Evolutionary conservation across 2,888 invertebrate genomes (phyloP).

Genomic region (Leucania comma): DNA sequence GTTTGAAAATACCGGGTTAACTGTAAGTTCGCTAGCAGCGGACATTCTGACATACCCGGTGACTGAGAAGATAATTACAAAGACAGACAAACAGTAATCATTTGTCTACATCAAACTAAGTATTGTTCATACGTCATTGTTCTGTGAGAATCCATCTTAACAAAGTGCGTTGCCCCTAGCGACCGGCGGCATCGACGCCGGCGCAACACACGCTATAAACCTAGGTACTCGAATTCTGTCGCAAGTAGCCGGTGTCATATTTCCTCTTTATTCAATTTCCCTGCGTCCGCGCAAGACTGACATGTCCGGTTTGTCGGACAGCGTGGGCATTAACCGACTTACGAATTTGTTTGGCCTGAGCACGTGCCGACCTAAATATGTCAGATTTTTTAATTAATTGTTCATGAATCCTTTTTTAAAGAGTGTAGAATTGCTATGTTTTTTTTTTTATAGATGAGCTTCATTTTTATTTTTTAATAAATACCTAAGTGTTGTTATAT

Average conservation of each 20-base stretch:
- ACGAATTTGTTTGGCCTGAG: constrained; percentile 53
- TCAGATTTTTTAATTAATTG: constrained; percentile 50
- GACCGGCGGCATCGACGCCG: constrained; percentile 54
- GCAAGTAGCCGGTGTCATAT: constrained; percentile 82
- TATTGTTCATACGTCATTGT: constrained; percentile 16
- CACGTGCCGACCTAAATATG: constrained; percentile 66
- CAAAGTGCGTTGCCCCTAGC: constrained; percentile 70
- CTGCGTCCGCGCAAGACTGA: constrained; percentile 75
- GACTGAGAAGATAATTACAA: constrained; percentile 12
- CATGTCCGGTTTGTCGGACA: constrained; percentile 77
- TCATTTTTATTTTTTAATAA: not conserved
- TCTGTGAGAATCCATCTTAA: constrained; percentile 45
- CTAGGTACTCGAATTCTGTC: constrained; percentile 68
- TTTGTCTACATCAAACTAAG: constrained; percentile 29
- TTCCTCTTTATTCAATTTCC: constrained; percentile 87
- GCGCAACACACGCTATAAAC: constrained; percentile 44
- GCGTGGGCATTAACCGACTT: constrained; percentile 78
- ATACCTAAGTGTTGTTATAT: not conserved
- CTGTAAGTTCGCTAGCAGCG: not conserved
- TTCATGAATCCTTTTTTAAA: constrained; percentile 11
- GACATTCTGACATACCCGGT: not conserved
- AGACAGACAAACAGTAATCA: constrained; percentile 6
- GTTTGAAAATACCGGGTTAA: not conserved
- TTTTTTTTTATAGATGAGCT: not conserved
- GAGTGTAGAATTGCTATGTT: not conserved